phyloP scores from a whole-genome alignment of 2,113 vertebrate species.

The Psittacara wagleri region DNA sequence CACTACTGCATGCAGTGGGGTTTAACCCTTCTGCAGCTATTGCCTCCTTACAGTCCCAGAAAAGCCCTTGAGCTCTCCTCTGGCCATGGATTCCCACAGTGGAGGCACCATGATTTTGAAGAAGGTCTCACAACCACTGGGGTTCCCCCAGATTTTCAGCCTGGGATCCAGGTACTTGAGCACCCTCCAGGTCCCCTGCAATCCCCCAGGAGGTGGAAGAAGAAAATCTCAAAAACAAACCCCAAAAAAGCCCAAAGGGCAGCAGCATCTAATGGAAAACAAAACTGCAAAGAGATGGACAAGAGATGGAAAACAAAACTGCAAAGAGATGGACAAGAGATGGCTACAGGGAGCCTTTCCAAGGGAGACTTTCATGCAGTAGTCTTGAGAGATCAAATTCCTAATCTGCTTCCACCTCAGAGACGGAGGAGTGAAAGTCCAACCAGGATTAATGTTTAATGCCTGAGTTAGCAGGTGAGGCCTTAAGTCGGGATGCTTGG shows the following conservation, averaged over 20 bases:
- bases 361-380: neutral
- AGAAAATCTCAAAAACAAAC: neutral
- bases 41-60: neutral
- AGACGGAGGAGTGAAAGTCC: slow-evolving; percentile 18
- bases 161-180: neutral
- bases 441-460: neutral
- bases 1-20: neutral
- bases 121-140: neutral
- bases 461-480: slow-evolving; percentile 25
- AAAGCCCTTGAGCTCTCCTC: neutral
- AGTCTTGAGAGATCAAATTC: slow-evolving; percentile 33
- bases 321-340: neutral
- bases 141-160: neutral
- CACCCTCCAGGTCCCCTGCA: neutral
- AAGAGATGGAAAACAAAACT: neutral
- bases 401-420: slow-evolving; percentile 16
- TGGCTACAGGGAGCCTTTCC: neutral
- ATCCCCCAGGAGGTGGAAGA: neutral
- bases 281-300: neutral
- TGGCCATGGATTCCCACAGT: neutral
- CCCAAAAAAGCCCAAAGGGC: neutral
- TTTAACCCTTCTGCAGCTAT: neutral
- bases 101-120: neutral
- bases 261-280: neutral
- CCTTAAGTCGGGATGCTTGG: neutral